Percentiles rank a stretch among this genome's conserved stretches.
Conservation (phyloP, 2,888 invertebrate genomes). For the Phasia obesa region DNA sequence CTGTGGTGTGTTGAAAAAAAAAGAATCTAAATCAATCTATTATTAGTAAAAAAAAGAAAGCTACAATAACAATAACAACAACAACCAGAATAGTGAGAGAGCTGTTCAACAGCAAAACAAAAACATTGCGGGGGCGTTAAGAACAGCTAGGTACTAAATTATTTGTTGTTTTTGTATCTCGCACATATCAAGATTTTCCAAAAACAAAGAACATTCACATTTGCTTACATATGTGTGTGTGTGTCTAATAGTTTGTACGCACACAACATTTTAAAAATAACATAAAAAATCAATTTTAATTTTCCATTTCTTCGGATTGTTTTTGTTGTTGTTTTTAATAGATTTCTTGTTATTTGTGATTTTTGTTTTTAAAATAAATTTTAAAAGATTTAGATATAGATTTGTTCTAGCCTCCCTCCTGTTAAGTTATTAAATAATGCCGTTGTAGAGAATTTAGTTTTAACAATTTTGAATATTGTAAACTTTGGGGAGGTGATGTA, state of each 20-base stretch:
- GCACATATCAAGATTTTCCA: conserved; percentile 9
- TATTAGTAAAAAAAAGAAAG: conserved; percentile 35
- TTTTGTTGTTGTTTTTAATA: conserved; percentile 44
- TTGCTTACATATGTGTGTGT: not conserved
- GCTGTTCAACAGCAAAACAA: conserved; percentile 23
- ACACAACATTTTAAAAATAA: conserved; percentile 1
- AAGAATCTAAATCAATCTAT: conserved; percentile 58
- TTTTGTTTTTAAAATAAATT: not conserved
- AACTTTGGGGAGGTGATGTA: conserved; percentile 15
- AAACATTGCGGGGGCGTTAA: conserved; percentile 67
- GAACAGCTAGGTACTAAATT: conserved; percentile 51
- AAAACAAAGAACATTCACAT: no score
- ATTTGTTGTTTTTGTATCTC: conserved; percentile 35
- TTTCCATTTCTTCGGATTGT: conserved; percentile 1
- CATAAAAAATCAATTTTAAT: conserved; percentile 46
- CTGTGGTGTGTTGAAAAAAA: conserved; percentile 22
- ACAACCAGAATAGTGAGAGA: not conserved
- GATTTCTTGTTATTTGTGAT: conserved; percentile 9
- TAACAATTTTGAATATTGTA: not conserved
- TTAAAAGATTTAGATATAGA: not conserved
- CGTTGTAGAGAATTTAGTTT: conserved; percentile 25
- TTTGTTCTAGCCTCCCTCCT: conserved; percentile 8
- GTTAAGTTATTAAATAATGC: not conserved
- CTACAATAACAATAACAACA: conserved; percentile 19
- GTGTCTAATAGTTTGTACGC: conserved; percentile 3